Percentiles rank a stretch among this genome's conserved stretches.
phyloP scores from a whole-genome alignment of 2,888 invertebrate genomes.

The Thumatha senex region DNA sequence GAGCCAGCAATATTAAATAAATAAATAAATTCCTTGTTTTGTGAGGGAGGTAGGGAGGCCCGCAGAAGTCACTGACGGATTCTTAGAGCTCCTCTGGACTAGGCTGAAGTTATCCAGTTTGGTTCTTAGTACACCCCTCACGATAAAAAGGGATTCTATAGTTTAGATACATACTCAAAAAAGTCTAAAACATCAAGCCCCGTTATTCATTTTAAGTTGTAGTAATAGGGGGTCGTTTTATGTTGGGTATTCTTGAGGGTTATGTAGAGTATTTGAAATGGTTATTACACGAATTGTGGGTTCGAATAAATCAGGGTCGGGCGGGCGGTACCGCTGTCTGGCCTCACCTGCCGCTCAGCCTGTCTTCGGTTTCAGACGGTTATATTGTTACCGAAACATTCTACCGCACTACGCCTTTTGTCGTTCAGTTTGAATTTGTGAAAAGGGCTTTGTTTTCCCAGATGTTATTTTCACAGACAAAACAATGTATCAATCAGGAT shows the following conservation, averaged over 20 bases:
- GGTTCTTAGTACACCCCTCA: too few relatives aligned
- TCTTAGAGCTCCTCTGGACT: too few relatives aligned
- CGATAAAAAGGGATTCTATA: too few relatives aligned
- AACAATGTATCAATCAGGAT: too few relatives aligned
- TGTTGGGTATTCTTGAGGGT: slow-evolving; percentile 1
- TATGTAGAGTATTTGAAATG: slow-evolving; percentile 26
- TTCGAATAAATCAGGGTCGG: slow-evolving; percentile 39
- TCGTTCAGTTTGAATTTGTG: slow-evolving; percentile 2
- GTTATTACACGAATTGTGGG: slow-evolving; percentile 37
- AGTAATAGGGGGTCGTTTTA: slow-evolving; percentile 14
- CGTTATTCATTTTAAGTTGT: slow-evolving; percentile 24
- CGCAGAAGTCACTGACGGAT: too few relatives aligned
- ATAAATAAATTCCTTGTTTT: too few relatives aligned
- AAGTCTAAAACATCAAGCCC: background rate
- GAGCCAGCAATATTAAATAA: too few relatives aligned
- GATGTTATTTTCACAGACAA: too few relatives aligned
- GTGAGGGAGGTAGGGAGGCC: too few relatives aligned
- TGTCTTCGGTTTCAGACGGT: slow-evolving; percentile 10
- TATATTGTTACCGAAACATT: slow-evolving; percentile 18
- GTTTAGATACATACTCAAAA: too few relatives aligned
- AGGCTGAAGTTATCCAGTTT: too few relatives aligned
- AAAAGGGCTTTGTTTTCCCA: background rate
- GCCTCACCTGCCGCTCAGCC: slow-evolving; percentile 12
- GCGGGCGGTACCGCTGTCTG: too few relatives aligned
- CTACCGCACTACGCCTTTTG: background rate